A percentile compares a stretch with the other conserved stretches of the same genome.
Evolutionary conservation across 2,113 vertebrate species (phyloP).

Genomic region (Tiliqua scincoides): DNA sequence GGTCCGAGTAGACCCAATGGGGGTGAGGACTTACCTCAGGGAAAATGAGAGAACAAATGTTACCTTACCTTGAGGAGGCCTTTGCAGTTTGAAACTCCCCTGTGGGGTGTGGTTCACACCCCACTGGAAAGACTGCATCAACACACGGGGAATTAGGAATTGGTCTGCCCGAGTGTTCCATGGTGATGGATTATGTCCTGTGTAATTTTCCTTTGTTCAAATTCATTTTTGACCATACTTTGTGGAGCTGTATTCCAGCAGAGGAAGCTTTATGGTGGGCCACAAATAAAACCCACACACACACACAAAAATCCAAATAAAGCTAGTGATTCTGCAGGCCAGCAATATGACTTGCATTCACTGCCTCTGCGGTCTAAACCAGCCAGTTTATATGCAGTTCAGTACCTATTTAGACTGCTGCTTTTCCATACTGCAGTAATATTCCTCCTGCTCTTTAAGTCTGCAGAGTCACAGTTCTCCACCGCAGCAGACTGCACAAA

Average conservation of each 20-base stretch:
- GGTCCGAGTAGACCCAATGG: no score
- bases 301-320: neutral
- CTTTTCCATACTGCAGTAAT: neutral
- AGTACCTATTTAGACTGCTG: neutral
- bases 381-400: neutral
- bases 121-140: no score
- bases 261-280: neutral
- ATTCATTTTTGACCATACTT: no score
- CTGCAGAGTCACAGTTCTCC: conserved; percentile 3
- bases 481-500: neutral
- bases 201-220: neutral
- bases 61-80: no score
- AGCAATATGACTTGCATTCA: neutral
- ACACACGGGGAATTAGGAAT: no score
- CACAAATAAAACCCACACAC: neutral
- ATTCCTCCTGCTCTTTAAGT: neutral
- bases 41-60: no score
- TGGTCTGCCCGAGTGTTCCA: neutral
- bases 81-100: no score
- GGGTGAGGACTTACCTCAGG: no score
- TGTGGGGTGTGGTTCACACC: no score
- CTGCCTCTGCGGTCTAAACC: neutral
- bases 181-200: neutral
- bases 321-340: neutral
- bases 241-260: no score